Conservation (phyloP, 2,113 vertebrate genomes). For the Tyto alba region DNA sequence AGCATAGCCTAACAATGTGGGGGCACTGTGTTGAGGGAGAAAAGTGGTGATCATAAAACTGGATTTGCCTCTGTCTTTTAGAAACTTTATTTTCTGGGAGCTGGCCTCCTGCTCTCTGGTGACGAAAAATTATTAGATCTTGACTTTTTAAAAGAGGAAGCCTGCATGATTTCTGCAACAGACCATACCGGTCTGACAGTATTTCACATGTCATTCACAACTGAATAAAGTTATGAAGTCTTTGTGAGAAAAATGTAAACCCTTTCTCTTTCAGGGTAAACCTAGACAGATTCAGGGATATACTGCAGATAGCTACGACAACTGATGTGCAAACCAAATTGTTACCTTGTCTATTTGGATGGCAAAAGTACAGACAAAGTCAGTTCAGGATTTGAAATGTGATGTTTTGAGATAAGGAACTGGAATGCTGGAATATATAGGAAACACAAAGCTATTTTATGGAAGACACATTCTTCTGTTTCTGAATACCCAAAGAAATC, state of each 20-base stretch:
- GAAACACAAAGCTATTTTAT: neutral
- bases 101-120: neutral
- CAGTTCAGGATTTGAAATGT: constrained; percentile 19
- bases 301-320: neutral
- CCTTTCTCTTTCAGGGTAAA: neutral
- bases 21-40: neutral
- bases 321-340: constrained; percentile 4
- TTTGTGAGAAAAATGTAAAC: neutral
- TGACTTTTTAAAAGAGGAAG: neutral
- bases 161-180: neutral
- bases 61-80: neutral
- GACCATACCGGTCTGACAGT: neutral
- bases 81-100: neutral
- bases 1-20: rapidly evolving
- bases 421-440: neutral
- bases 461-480: neutral
- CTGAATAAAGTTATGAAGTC: neutral
- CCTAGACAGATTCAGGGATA: neutral
- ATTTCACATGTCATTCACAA: neutral
- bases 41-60: neutral
- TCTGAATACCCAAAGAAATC: neutral
- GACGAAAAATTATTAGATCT: neutral
- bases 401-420: constrained; percentile 32
- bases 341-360: neutral
- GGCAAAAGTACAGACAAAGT: constrained; percentile 9